phyloP scores from a whole-genome alignment of 2,888 invertebrate genomes.

The Pyrocoelia pectoralis region DNA sequence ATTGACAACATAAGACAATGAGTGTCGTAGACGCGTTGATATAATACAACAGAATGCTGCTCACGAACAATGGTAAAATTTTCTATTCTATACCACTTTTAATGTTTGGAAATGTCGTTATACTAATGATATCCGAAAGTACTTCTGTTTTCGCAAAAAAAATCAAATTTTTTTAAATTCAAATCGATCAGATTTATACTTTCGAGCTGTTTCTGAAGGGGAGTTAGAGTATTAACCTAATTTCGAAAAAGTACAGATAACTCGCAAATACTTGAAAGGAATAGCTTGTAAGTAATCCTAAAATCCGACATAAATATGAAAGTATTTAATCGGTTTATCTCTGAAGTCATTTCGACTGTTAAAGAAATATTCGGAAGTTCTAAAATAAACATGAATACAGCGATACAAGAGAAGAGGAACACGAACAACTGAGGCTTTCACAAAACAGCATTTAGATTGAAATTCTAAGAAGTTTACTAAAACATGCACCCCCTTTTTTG shows the following conservation, averaged over 20 bases:
- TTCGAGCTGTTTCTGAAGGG: no score
- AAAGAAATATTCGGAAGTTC: slow-evolving; percentile 14
- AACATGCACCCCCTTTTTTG: slow-evolving; percentile 12
- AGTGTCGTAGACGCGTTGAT: no score
- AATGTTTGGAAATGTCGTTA: no score
- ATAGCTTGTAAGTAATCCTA: slow-evolving; percentile 1
- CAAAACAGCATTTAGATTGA: slow-evolving; percentile 13
- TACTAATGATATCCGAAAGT: no score
- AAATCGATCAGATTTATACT: no score
- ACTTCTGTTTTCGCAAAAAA: no score
- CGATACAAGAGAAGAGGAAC: background rate
- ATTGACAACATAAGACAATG: no score
- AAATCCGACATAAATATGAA: slow-evolving; percentile 18
- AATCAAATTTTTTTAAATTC: no score
- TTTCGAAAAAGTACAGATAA: background rate
- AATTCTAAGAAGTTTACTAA: slow-evolving; percentile 21
- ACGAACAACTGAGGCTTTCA: slow-evolving; percentile 14
- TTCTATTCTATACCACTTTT: no score
- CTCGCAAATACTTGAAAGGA: background rate
- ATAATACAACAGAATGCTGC: no score
- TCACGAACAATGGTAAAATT: no score
- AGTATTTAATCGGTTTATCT: slow-evolving; percentile 22
- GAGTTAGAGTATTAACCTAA: background rate
- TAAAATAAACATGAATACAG: slow-evolving; percentile 23
- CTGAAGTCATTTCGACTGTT: slow-evolving; percentile 6